A percentile compares a stretch with the other conserved stretches of the same genome.
These are phyloP conservation scores for Malachius bipustulatus DNA, from an alignment of 2,888 invertebrate genomes.

Conservation along the genomic window DNA sequence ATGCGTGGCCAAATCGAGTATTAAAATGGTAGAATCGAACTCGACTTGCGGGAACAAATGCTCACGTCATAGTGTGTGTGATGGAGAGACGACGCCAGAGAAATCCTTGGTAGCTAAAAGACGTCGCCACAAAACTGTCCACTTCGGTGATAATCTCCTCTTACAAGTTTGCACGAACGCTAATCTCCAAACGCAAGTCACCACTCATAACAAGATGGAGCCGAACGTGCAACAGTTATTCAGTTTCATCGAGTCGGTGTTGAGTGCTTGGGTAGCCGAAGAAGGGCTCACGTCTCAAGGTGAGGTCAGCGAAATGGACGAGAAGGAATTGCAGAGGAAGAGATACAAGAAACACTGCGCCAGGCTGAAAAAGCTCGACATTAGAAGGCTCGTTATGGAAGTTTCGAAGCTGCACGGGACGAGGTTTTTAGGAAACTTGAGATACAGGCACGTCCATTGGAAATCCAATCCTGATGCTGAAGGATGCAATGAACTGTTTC, in stretches of 20 bases:
- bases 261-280: constrained; percentile 68
- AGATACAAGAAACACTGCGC: constrained; percentile 50
- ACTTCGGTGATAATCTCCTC: constrained; percentile 64
- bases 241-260: constrained; percentile 67
- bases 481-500: constrained; percentile 79
- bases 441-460: constrained; percentile 72
- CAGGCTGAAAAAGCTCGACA: constrained; percentile 55
- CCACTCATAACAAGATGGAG: constrained; percentile 48
- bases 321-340: constrained; percentile 47
- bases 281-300: constrained; percentile 61
- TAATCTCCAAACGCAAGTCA: constrained; percentile 40
- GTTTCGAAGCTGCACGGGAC: constrained; percentile 58
- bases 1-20: constrained; percentile 6
- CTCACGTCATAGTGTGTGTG: constrained; percentile 28
- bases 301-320: constrained; percentile 62
- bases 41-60: constrained; percentile 32
- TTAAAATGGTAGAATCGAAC: constrained; percentile 36
- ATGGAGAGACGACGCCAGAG: constrained; percentile 36
- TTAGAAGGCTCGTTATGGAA: constrained; percentile 55
- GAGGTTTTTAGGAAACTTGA: constrained; percentile 53
- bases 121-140: constrained; percentile 64
- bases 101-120: constrained; percentile 47
- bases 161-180: constrained; percentile 65
- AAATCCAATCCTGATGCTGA: constrained; percentile 75
- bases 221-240: constrained; percentile 71